Percentiles rank a stretch among this genome's conserved stretches.
Conservation (phyloP, 1,140 invertebrate species). For the Sesamia nonagrioides region DNA sequence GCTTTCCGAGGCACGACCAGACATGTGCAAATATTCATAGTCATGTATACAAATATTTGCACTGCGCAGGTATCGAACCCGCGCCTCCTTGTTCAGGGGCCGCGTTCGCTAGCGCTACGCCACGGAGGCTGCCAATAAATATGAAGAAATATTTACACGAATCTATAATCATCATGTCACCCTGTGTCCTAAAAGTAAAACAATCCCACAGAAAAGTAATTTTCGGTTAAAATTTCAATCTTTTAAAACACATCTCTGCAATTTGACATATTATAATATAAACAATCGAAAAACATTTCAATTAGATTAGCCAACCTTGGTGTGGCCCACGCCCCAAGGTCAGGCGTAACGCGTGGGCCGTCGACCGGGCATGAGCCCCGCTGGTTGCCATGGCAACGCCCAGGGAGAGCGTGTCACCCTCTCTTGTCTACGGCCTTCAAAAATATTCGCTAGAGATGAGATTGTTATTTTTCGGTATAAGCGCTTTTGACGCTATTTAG, state of each 20-base stretch:
- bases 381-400: constrained; percentile 28
- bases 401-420: constrained; percentile 4
- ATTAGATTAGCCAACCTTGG: constrained; percentile 34
- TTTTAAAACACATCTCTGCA: constrained; percentile 4
- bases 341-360: constrained; percentile 10
- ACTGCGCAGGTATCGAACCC: too few species aligned
- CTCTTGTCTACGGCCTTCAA: constrained; percentile 5
- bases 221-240: not conserved
- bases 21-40: too few species aligned
- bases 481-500: not conserved
- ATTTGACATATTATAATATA: not conserved
- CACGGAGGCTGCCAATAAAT: too few species aligned
- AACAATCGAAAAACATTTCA: constrained; percentile 31
- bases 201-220: too few species aligned
- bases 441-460: constrained; percentile 8
- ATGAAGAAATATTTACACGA: too few species aligned
- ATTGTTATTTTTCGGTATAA: not conserved
- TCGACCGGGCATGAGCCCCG: constrained; percentile 24
- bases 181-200: too few species aligned
- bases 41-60: too few species aligned
- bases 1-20: too few species aligned
- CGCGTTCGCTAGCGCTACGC: too few species aligned
- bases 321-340: not conserved
- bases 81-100: too few species aligned
- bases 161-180: too few species aligned